A percentile compares a stretch with the other conserved stretches of the same genome.
Evolutionary conservation across 2,888 invertebrate genomes (phyloP).

Genomic region (Ornithoptera alexandrae): DNA sequence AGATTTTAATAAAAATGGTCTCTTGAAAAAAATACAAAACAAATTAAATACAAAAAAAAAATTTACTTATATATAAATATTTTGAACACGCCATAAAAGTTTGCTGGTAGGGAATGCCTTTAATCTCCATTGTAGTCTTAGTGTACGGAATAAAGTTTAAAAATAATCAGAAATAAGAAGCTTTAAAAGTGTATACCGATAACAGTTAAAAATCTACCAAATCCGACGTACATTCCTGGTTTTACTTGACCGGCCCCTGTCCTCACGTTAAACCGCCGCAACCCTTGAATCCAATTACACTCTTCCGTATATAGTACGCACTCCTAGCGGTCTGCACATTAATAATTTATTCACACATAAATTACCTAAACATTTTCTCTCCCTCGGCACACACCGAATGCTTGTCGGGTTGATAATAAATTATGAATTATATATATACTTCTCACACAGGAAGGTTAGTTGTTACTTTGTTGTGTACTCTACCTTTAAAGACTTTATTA

Average conservation of each 20-base stretch:
- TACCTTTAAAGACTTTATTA: background rate
- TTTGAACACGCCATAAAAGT: too few species aligned
- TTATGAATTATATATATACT: slow-evolving; percentile 17
- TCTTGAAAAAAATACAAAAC: too few species aligned
- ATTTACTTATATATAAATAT: too few species aligned
- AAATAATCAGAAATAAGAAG: too few species aligned
- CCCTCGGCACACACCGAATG: slow-evolving; percentile 17
- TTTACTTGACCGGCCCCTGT: slow-evolving; percentile 50
- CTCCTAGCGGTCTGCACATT: slow-evolving; percentile 46
- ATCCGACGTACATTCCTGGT: slow-evolving; percentile 4
- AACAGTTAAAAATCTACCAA: slow-evolving; percentile 21
- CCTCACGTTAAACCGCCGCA: slow-evolving; percentile 61
- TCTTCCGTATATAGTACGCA: slow-evolving; percentile 54
- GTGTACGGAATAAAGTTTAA: too few species aligned
- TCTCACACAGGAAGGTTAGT: slow-evolving; percentile 5
- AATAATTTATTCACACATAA: slow-evolving; percentile 65
- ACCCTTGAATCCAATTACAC: slow-evolving; percentile 69
- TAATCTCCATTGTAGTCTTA: too few species aligned
- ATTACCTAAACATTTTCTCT: slow-evolving; percentile 53
- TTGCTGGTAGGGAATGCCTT: too few species aligned
- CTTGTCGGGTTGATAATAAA: slow-evolving; percentile 18
- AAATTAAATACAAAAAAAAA: too few species aligned
- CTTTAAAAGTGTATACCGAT: background rate
- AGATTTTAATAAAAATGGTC: too few species aligned
- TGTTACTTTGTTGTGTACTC: background rate